These are phyloP conservation scores for Anoplophora glabripennis DNA, from an alignment of 1,140 invertebrate species.

Conservation along the genomic window DNA sequence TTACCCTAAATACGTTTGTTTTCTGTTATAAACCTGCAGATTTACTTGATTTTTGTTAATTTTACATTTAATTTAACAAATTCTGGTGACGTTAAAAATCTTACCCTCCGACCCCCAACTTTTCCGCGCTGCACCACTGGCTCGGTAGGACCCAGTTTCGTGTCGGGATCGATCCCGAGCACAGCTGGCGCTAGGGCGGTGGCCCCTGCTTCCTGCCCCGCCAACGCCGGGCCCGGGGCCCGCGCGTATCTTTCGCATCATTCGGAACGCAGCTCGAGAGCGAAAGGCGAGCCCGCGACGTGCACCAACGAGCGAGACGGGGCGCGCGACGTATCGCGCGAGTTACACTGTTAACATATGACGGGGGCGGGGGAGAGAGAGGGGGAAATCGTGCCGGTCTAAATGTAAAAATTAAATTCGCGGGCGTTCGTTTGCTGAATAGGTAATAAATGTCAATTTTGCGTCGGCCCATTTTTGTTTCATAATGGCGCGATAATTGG, in stretches of 20 bases:
- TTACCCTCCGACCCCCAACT: too few relatives aligned
- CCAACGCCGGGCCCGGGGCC: conserved; percentile 10
- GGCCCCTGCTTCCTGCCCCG: conserved; percentile 33
- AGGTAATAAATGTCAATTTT: too few relatives aligned
- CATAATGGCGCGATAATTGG: too few relatives aligned
- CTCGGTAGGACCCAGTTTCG: conserved; percentile 31
- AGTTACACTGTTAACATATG: not conserved
- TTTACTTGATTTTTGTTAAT: too few relatives aligned
- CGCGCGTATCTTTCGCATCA: conserved; percentile 4
- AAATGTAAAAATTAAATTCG: too few relatives aligned
- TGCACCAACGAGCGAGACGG: not conserved
- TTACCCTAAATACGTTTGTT: too few relatives aligned
- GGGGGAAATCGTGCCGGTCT: not conserved
- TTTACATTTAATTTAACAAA: too few relatives aligned
- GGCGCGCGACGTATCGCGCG: not conserved
- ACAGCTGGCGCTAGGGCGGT: conserved; percentile 41
- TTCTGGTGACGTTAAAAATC: too few relatives aligned
- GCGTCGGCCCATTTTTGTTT: too few relatives aligned
- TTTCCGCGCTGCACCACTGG: conserved; percentile 14
- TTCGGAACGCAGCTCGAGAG: not conserved
- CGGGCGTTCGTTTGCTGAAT: too few relatives aligned
- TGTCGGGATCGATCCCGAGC: conserved; percentile 37
- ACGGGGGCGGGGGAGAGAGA: not conserved
- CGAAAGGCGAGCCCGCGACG: not conserved
- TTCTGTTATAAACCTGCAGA: too few relatives aligned